Base-by-base conservation (phyloP, 1,140 invertebrate genomes). In the Drosophila yakuba region DNA sequence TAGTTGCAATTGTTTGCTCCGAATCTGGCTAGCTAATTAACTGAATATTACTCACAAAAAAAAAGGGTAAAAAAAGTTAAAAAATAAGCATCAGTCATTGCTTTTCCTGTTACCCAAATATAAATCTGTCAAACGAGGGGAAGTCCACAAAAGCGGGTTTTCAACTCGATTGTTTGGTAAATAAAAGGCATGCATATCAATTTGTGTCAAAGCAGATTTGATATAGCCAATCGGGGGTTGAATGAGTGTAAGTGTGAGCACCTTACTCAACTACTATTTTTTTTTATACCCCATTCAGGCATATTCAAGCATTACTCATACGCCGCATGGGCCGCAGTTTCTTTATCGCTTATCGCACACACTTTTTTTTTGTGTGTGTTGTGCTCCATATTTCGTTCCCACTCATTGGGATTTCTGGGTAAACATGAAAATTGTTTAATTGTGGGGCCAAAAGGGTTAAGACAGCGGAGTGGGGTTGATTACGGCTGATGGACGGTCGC, bases 401-500 rank as follows among this genome's bases (percentile, higher is more conserved):
- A 28, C 14, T 61, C 15, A 17, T 32, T 32, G 35, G 17, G 58
- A 44, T 43, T 74, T 63, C 44, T 28, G 45, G 15, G 74, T 61
- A 80, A 80, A 80, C 77, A 85, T 57, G 54, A 71, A 47, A 48
- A 72, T 73, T 64, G 23, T 71, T 66, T 71, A 72, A 86, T 78
- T 85, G 82, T 55, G 56, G 58, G 63, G 45, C 43, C 35, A 35
- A 20, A 41, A 12, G 35, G 32, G 32, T 32, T 1, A 11, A 11
- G 28, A 60, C 32, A 17, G 35, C 15, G n/a, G 51, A 10, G 17
- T 20, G 59, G 50, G 35, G 6, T 14, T 41, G 59, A 62, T 62
- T 56, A 59, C n/a, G 47, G 60, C 68, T 82, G 80, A 75, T 64
- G 74, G 68, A 82, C 79, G 74, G 74, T 82, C 80, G 78, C 78